Base-by-base conservation (phyloP, 2,888 invertebrate species). In the Yponomeuta evonymella region DNA sequence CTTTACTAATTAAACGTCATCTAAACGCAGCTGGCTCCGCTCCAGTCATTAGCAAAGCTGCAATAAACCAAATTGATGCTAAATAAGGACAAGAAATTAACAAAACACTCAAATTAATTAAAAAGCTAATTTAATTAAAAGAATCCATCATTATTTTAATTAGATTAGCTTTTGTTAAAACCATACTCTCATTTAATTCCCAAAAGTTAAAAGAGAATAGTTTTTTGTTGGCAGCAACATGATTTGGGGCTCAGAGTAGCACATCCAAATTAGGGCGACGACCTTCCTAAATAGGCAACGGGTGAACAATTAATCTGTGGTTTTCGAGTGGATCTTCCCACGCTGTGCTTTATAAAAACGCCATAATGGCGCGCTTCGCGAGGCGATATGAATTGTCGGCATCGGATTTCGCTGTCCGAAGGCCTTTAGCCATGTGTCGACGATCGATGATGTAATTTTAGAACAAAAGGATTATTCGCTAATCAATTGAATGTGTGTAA, bases 211-310 rank as follows among this genome's bases (percentile, higher is more conserved):
- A 58, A 2, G 12, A 15, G 51, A 58, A 58, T 58, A 58, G 51
- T 58, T 58, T 58, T 58, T 58, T 58, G 51, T 58, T 58, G 15
- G 51, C 51, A 58, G 15, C 15, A 58, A 58, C 51, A 15, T 58
- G 51, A 58, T 12, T 65, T 30, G 48, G 48, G 43, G 48, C 33
- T 62, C 62, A 6, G 36, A n/a, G 63, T 63, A 33, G 36, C 15
- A 58, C 5, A 23, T 33, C 30, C 70, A 65, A 33, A 51, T 70
- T 70, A 70, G 30, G 48, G 11, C 9, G 70, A 77, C 79, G 74
- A 79, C 79, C 75, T 82, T 80, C 82, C 82, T 75, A 80, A 85
- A 80, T 79, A 78, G 82, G 82, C 74, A 76, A 75, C 72, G 76
- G 75, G 75, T 77, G 75, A 76, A 73, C 77, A 77, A 78, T 78